A percentile compares a stretch with the other conserved stretches of the same genome.
Evolutionary conservation across 1,140 invertebrate genomes (phyloP).

Genomic region (Proales similis): DNA sequence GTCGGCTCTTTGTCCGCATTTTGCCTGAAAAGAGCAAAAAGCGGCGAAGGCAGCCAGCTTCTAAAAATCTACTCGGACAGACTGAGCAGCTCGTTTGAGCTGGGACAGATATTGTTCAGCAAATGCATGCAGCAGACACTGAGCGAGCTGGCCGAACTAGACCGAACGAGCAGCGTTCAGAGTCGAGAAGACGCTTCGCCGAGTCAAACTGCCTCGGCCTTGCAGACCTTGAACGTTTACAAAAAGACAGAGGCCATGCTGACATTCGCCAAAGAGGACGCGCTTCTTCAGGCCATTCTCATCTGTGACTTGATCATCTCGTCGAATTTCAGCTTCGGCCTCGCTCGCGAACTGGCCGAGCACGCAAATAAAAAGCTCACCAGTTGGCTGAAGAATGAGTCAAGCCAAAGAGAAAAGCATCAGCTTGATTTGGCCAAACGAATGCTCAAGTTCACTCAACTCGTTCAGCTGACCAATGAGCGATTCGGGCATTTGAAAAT

Average conservation of each 20-base stretch:
- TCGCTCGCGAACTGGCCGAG: too few species aligned
- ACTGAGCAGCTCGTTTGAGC: background rate
- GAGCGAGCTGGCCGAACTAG: background rate
- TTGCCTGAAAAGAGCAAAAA: constrained; percentile 12
- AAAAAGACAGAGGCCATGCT: constrained; percentile 9
- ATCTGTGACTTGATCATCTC: constrained; percentile 10
- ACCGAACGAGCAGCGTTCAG: too few species aligned
- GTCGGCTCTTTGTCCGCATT: background rate
- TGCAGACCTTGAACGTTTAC: background rate
- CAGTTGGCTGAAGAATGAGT: too few species aligned
- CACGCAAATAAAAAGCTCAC: too few species aligned
- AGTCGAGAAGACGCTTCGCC: too few species aligned
- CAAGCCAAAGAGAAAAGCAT: too few species aligned
- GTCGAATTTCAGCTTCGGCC: too few species aligned
- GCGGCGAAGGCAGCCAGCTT: constrained; percentile 1
- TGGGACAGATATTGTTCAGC: constrained; percentile 15
- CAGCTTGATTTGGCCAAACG: too few species aligned
- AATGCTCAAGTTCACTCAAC: too few species aligned
- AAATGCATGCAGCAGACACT: background rate
- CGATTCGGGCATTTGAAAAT: too few species aligned
- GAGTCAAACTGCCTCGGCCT: background rate
- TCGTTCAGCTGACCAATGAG: too few species aligned
- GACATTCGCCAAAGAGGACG: background rate
- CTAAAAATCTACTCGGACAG: constrained; percentile 5
- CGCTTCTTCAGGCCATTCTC: background rate